These are phyloP conservation scores for Coracias cyanogaster DNA, from an alignment of 2,797 vertebrate species.

Conservation along the genomic window DNA sequence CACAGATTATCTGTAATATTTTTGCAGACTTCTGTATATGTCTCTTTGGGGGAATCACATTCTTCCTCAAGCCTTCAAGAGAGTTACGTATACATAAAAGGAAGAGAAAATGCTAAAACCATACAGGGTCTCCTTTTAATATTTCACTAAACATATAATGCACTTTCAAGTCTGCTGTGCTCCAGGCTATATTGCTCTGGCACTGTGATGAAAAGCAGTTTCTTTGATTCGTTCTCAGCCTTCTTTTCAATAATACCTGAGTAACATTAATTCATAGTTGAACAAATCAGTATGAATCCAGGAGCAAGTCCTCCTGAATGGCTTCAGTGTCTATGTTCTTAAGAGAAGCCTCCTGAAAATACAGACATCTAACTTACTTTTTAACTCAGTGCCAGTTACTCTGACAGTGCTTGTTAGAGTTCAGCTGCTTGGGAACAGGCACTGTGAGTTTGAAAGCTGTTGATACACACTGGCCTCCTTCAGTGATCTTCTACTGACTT, in stretches of 20 bases:
- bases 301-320: background rate
- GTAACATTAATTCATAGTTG: background rate
- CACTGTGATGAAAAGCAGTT: background rate
- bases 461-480: background rate
- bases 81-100: background rate
- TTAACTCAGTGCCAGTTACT: background rate
- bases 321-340: background rate
- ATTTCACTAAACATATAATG: background rate
- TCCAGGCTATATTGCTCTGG: background rate
- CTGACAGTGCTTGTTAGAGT: background rate
- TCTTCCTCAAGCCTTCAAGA: background rate
- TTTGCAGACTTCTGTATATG: background rate
- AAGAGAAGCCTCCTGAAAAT: background rate
- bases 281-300: background rate
- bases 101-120: background rate
- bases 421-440: background rate
- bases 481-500: background rate
- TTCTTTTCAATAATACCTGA: background rate
- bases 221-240: constrained; percentile 11
- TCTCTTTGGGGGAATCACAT: background rate
- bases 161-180: background rate
- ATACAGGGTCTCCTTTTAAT: background rate
- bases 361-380: background rate
- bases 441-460: background rate
- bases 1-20: background rate